These are phyloP conservation scores for Alcis repandata DNA, from an alignment of 2,888 invertebrate genomes.

Conservation along the genomic window DNA sequence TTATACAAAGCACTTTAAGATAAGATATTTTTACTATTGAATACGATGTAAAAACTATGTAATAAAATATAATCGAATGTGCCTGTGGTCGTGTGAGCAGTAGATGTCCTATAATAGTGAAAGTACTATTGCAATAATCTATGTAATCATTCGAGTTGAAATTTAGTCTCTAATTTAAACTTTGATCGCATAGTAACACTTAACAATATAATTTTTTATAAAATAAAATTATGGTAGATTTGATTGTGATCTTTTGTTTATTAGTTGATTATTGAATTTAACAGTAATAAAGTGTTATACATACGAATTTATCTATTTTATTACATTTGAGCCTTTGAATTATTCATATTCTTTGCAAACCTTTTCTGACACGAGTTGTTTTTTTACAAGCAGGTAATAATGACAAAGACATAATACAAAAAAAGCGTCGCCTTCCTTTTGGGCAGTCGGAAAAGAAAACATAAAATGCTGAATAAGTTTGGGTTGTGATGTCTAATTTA, in stretches of 20 bases:
- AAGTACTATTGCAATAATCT: not conserved
- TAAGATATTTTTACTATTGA: constrained; percentile 46
- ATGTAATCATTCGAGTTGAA: not conserved
- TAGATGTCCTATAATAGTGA: constrained; percentile 45
- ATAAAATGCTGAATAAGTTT: constrained; percentile 2
- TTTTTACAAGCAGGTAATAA: not conserved
- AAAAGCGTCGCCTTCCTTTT: too few species aligned
- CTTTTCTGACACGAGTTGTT: not conserved
- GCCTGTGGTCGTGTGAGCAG: constrained; percentile 61
- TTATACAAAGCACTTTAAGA: constrained; percentile 11
- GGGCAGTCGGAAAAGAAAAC: not conserved
- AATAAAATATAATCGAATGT: constrained; percentile 62
- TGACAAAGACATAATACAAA: not conserved
- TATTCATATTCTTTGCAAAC: not conserved
- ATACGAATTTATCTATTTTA: constrained; percentile 23
- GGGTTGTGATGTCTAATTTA: not conserved
- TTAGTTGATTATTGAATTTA: constrained; percentile 9
- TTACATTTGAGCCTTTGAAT: constrained; percentile 16
- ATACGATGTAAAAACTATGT: constrained; percentile 49
- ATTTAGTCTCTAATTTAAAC: constrained; percentile 11
- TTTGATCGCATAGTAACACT: not conserved
- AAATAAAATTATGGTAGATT: constrained; percentile 10
- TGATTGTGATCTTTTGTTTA: constrained; percentile 3
- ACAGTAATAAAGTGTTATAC: constrained; percentile 14
- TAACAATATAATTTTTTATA: not conserved